Evolutionary conservation across 2,888 invertebrate species (phyloP), one percentile per base, ranked within the genome.

Genomic region (Agonopterix heracliana): DNA sequence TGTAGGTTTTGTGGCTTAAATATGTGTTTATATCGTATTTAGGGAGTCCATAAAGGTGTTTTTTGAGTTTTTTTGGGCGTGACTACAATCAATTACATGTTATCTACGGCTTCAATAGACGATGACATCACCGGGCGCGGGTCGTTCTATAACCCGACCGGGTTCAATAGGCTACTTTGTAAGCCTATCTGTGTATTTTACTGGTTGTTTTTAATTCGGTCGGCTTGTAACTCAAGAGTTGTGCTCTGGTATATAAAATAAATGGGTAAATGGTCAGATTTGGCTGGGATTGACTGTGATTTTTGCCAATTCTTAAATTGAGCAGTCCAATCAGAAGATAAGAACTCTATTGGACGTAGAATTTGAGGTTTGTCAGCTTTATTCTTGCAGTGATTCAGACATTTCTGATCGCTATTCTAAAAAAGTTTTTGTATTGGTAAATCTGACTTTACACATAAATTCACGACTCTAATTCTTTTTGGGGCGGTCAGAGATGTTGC

Each of bases 71-170:
- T 66, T 64, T 72, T 76, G 81, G 86, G 85, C 73, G 86, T 84
- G 81, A 68, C 82, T 68, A 57, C 62, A 68, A 74, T 76, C 78
- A 80, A 75, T 80, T 78, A 57, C 26, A 56, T 68, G 71, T 79
- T 83, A 84, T 83, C 81, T 78, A 55, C 50, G 47, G 43, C 70
- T 68, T 69, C 69, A 76, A 77, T 74, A 74, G 67, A 60, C 54
- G 86, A 84, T 81, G 81, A 85, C 83, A 83, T 71, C 77, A 60
- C 51, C 57, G 75, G 77, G 76, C 77, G 74, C 68, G 71, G 70
- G 63, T 65, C 66, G 67, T 52, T 57, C 55, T 68, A 65, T 72
- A 69, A 84, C 47, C 68, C 86, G 73, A 53, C 80, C 57, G 59
- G 70, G 54, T 68, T 41, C 3, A 47, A 54, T 55, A 56, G 41